Evolutionary conservation across 2,888 invertebrate species (phyloP).

Genomic region (Coenonympha arcania): DNA sequence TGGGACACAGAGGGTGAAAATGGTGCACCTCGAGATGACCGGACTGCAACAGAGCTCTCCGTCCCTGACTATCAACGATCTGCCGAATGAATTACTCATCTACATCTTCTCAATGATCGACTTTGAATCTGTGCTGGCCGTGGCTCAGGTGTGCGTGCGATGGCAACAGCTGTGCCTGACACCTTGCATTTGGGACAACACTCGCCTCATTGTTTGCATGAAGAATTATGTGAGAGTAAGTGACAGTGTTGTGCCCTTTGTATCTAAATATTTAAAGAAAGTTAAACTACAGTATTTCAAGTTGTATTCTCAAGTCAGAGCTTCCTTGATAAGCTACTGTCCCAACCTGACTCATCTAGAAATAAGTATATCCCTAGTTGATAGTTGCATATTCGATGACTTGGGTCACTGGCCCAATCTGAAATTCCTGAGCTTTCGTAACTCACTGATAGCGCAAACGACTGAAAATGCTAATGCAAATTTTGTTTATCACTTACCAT

Average conservation of each 20-base stretch:
- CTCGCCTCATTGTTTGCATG: constrained; percentile 69
- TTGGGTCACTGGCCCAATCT: constrained; percentile 66
- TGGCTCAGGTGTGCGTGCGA: constrained; percentile 65
- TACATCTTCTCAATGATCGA: constrained; percentile 72
- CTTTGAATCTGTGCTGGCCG: constrained; percentile 65
- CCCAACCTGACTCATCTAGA: constrained; percentile 71
- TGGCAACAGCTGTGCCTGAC: constrained; percentile 70
- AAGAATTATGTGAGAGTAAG: constrained; percentile 69
- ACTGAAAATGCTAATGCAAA: constrained; percentile 64
- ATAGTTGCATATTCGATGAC: constrained; percentile 71
- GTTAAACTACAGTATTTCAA: constrained; percentile 73
- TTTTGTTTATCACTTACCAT: constrained; percentile 68
- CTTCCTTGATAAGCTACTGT: constrained; percentile 66
- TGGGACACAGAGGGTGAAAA: constrained; percentile 41
- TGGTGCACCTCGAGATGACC: constrained; percentile 69
- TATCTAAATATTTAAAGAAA: constrained; percentile 69
- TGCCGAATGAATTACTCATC: constrained; percentile 70
- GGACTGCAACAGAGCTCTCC: constrained; percentile 47
- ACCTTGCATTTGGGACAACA: constrained; percentile 70
- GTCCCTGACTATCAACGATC: constrained; percentile 62
- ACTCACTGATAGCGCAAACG: constrained; percentile 67
- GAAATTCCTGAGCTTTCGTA: constrained; percentile 69
- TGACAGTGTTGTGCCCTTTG: constrained; percentile 70
- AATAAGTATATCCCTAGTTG: constrained; percentile 73
- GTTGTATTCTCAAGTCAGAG: constrained; percentile 68